Base-by-base conservation (phyloP, 2,888 invertebrate species). In the Alcis repandata region DNA sequence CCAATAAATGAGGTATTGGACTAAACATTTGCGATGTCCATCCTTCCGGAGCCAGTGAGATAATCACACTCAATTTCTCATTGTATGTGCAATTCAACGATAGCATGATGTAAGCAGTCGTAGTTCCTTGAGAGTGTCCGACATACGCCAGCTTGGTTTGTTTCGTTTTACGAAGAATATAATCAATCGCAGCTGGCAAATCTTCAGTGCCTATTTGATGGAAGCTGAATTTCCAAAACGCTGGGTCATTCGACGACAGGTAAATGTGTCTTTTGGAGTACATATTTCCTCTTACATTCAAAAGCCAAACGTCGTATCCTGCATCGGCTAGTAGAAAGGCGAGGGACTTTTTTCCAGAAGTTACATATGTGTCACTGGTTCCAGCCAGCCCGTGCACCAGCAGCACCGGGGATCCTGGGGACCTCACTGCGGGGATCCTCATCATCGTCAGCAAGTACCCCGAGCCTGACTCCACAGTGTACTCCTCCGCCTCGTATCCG, bases 181-280 rank as follows among this genome's bases (percentile, higher is more conserved):
- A 38, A 38, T 61, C 61, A 6, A 61, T 94, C 88, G 94, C 95
- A 0, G 96, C 95, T 2, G 96, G 96, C 4, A 97, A 74, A 80
- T 97, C 97, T 77, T 94, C 94, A 36, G 86, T 78, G 0, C 95
- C 96, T 84, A 96, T 95, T 76, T 97, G 95, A 78, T 96, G 95
- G 94, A 95, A 96, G 71, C 95, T 95, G 78, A 79, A 90, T 20
- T 79, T 78, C 87, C 87, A 87, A 67, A 84, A 86, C 1, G 72
- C 71, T 19, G 49, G 52, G 6, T 27, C 78, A 68, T 61, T 52
- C 13, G 54, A 54, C 7, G 46, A 46, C 3, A 61, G 33, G 2
- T 1, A 46, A 6, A 48, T 13, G n/a, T 61, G 61, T 32, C 15
- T 40, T 15, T 27, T 45, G 13, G 52, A 63, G 58, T 59, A 63